Base-by-base conservation (phyloP, 2,888 invertebrate genomes). In the Serrognathus titanus region DNA sequence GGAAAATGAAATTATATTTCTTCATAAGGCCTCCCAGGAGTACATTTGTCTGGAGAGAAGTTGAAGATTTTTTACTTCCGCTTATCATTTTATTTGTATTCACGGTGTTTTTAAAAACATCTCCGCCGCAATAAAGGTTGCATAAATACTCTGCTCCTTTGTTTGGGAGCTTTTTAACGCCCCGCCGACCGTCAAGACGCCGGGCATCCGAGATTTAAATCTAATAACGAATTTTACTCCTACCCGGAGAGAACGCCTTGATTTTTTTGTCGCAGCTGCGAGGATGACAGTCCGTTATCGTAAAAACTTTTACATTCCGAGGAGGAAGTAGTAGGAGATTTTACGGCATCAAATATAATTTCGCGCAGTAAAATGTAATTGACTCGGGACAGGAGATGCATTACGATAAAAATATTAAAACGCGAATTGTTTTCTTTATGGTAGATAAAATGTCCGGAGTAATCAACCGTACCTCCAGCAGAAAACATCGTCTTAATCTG, bases 1-100 rank as follows among this genome's bases (percentile, higher is more conserved):
- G 62, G 64, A 64, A 69, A 71, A 71, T 70, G 69, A 70, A 72
- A 71, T 72, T 70, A 72, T 69, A 70, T 71, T 71, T 71, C 68
- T 69, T 70, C 69, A 70, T 71, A 70, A 71, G 66, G 65, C 66
- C 64, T 71, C 72, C 69, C 72, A 63, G 59, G 70, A 63, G 69
- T 67, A 65, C 63, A 71, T 70, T 72, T 72, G 70, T 70, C 68
- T 66, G 61, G 55, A 58, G 66, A 66, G 59, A 64, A 69, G 63
- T 70, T 68, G 63, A 66, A 67, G 68, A 69, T 69, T 71, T 67
- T 66, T 68, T 65, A n/a, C n/a, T 43, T 43, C 12, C 43, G 11
- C 12, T 43, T 20, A 12, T 40, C 12, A 43, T 16, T 43, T 16
- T 43, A 20, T 20, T 43, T 43, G 13, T 43, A 43, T 43, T 43